Conservation (phyloP, 2,797 vertebrate genomes). For the Eulemur mongoz region DNA sequence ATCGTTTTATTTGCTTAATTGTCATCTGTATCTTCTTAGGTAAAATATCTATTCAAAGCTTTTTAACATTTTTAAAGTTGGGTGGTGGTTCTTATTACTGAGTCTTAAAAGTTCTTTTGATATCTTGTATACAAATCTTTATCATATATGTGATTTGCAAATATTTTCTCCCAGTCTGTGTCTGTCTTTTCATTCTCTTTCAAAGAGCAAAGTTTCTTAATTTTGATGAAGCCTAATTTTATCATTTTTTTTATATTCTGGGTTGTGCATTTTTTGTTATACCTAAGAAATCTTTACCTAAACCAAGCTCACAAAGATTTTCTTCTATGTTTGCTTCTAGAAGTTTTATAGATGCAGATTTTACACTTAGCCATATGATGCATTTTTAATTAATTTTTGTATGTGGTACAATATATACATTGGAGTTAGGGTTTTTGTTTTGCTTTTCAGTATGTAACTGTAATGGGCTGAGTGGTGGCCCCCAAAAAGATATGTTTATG, state of each 20-base stretch:
- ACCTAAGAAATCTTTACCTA: neutral
- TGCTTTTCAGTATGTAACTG: neutral
- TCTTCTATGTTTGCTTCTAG: neutral
- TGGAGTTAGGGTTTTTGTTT: neutral
- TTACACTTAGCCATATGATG: neutral
- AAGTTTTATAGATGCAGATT: neutral
- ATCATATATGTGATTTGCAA: neutral
- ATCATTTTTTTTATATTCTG: neutral
- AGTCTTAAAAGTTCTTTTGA: conserved; percentile 25
- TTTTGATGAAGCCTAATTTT: conserved; percentile 9
- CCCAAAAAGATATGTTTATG: neutral
- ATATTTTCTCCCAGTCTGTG: neutral
- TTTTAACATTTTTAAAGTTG: conserved; percentile 6
- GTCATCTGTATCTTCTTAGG: neutral
- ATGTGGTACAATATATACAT: neutral
- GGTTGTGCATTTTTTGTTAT: neutral
- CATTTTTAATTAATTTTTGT: neutral
- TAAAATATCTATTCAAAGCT: neutral
- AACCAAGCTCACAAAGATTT: neutral
- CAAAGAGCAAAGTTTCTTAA: neutral
- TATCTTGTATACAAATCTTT: neutral
- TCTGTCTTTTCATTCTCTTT: neutral
- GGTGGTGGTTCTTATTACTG: neutral
- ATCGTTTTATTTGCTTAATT: neutral
- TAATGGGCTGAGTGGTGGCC: neutral